Evolutionary conservation across 2,797 vertebrate species (phyloP), one percentile per base, ranked within the genome.

Genomic region (Melanotaenia boesemani): DNA sequence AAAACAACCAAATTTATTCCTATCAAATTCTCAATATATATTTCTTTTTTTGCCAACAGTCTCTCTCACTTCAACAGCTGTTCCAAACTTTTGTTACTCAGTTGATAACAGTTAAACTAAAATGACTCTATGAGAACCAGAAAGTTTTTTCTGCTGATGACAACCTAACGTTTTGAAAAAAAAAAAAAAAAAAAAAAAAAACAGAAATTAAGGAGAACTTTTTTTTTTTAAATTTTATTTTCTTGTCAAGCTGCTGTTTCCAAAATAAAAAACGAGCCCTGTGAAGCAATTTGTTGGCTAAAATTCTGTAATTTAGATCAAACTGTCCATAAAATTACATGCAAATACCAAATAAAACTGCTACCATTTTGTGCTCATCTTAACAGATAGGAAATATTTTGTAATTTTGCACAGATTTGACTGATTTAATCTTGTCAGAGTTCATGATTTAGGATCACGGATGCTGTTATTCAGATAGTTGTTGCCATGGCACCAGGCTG

Each of bases 401-500:
- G 13, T 30, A 13, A 52, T 8, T 22, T 20, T 55, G 3, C 48
- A 36, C 59, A 78, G 24, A 39, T 18, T 67, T 24, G 20, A 32
- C 61, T 82, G 52, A 72, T 78, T 70, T 84, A 46, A 79, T 55
- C 46, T 60, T 70, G 62, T 57, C 70, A 20, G n/a, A 80, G 67
- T 55, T 86, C 70, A 67, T 28, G 68, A 65, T 67, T 72, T 64
- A 8, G 6, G 12, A 65, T 52, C 63, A 55, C 0, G 6, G 56
- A 62, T 54, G 62, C 39, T 80, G 15, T 82, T 79, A 54, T 70
- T 74, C 26, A 37, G 28, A 36, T 24, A 76, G 52, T 76, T 60
- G 81, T 86, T 90, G 67, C 79, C 77, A 88, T 84, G 76, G 81
- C 26, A 36, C 54, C 32, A 1, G 30, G 50, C 68, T 59, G 30